Evolutionary conservation across 2,888 invertebrate genomes (phyloP).

Genomic region (Bruchidius siliquastri): DNA sequence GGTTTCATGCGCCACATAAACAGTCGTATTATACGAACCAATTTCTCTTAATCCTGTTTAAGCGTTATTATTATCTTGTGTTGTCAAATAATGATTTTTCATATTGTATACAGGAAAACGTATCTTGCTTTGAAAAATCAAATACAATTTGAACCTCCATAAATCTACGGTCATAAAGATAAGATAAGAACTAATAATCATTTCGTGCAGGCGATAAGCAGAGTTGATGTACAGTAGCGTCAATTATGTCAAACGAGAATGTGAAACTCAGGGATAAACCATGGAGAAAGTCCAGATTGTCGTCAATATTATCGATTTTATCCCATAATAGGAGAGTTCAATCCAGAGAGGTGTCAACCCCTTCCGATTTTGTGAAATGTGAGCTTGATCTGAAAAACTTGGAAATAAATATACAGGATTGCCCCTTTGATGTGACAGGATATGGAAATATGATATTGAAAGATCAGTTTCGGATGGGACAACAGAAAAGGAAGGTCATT

Average conservation of each 20-base stretch:
- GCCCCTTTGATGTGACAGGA: conserved; percentile 42
- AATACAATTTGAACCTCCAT: background rate
- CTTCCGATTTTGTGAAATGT: background rate
- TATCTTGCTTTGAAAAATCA: background rate
- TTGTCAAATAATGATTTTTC: too few relatives aligned
- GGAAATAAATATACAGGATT: conserved; percentile 19
- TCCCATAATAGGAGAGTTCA: background rate
- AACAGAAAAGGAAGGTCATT: conserved; percentile 31
- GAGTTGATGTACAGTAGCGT: background rate
- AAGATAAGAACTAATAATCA: background rate
- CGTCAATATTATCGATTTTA: background rate
- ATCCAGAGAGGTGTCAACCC: background rate
- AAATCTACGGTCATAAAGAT: background rate
- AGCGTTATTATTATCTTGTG: too few relatives aligned
- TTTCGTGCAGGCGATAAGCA: background rate
- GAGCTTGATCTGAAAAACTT: background rate
- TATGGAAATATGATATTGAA: conserved; percentile 36
- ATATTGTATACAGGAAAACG: background rate
- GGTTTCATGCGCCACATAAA: too few relatives aligned
- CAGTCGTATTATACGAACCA: too few relatives aligned
- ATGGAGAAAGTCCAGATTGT: background rate
- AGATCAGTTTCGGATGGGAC: conserved; percentile 30
- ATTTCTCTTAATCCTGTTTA: too few relatives aligned
- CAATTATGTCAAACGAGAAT: background rate
- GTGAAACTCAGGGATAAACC: background rate